Evolutionary conservation across 2,797 vertebrate genomes (phyloP), one percentile per base, ranked within the genome.

Genomic region (Atherinosoma microstoma): DNA sequence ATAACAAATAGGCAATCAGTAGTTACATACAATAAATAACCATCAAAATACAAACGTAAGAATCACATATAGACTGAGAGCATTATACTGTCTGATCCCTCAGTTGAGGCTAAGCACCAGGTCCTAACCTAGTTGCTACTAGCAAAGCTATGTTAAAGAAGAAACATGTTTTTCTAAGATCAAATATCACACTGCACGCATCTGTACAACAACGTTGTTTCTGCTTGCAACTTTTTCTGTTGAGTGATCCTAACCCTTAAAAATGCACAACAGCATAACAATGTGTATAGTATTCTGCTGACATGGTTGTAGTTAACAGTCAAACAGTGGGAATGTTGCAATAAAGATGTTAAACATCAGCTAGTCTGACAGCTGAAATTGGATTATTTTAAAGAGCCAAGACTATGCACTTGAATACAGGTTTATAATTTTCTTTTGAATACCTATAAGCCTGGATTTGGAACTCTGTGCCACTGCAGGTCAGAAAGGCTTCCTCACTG

Each of bases 201-300:
- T 54, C 13, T 5, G 29, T 6, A 29, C 24, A 27, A 27, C 24
- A 27, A 27, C 24, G 24, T 27, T 27, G 24, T 27, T 27, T 27
- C 30, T 4, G 3, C 2, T 32, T 42, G 53, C 59, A 75, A 67
- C 40, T 45, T 45, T 83, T 51, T 72, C 64, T 56, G 58, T 45
- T 8, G 9, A 4, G 54, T 67, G 51, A 67, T 82, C 73, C 64
- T 79, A 84, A 42, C 40, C 40, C 3, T 88, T 68, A 84, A 87
- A 89, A 84, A 89, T 88, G 80, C 76, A 82, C 79, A 73, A 61
- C 67, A 27, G 24, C 24, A 67, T 70, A 54, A 72, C 77, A 84
- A 67, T 27, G 53, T 29, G 64, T 42, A 18, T 42, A 75, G 64
- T 64, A 36, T 79, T 82, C 53, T 77, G 1, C 36, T 73, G 64